Evolutionary conservation across 2,113 vertebrate species (phyloP), one percentile per base, ranked within the genome.

Genomic region (Bufo bufo): DNA sequence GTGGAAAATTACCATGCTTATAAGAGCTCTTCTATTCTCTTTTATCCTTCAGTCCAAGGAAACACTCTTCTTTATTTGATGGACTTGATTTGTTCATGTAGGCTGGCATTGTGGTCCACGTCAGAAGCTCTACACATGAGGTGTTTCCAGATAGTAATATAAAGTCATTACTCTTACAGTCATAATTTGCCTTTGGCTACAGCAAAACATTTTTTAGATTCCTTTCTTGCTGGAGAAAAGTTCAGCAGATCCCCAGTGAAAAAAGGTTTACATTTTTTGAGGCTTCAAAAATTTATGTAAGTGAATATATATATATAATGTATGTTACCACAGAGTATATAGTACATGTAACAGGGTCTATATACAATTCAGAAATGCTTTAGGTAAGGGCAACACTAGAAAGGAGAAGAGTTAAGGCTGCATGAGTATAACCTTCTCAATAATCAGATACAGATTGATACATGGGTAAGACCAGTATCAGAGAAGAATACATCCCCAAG

Each of bases 251-350:
- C 87, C 58, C 71, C 80, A 61, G 56, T 20, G 74, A 88, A 84
- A 71, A 77, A 77, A 88, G 71, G 71, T 58, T 77, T 86, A 56
- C 45, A 52, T 54, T 77, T 6, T 86, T 88, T 88, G 87, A 88
- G 87, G 87, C 87, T 88, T 88, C 19, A 33, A 88, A 75, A 45
- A 82, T 56, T 19, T 74, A 56, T 75, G 86, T 9, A 6, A 56
- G 49, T 71, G 77, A 56, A 74, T 58, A 82, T 47, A 82, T 81
- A 86, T 52, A 17, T 16, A 79, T 81, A 52, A 47, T 81, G 49
- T 85, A 19, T 77, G n/a, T 85, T 17, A 65, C 78, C 56, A 80
- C 19, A n/a, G n/a, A 66, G 79, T 81, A 87, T 87, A 72, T 78
- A 33, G 33, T 33, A 87, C 13, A 8, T 50, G 33, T 47, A 43